phyloP scores from a whole-genome alignment of 2,888 invertebrate genomes.

The Philaethria dido region DNA sequence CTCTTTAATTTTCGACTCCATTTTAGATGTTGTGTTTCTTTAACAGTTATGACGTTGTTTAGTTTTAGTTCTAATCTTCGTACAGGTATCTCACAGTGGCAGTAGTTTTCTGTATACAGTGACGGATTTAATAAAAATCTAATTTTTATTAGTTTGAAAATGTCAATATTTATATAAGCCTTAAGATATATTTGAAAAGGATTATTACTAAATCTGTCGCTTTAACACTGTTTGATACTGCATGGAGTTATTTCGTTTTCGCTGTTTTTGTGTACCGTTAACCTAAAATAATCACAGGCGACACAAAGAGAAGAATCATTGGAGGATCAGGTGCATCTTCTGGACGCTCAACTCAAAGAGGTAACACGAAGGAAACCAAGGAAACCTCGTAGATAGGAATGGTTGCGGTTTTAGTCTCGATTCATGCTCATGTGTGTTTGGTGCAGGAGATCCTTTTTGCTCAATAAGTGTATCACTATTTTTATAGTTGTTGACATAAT shows the following conservation, averaged over 20 bases:
- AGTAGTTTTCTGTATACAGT: slow-evolving; percentile 31
- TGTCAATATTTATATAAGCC: background rate
- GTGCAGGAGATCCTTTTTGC: slow-evolving; percentile 44
- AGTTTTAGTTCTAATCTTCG: slow-evolving; percentile 40
- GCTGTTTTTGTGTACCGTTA: slow-evolving; percentile 69
- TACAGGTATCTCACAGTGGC: slow-evolving; percentile 56
- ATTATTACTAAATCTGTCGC: background rate
- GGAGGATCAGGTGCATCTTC: slow-evolving; percentile 94
- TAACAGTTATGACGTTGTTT: slow-evolving; percentile 47
- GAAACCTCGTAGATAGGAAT: slow-evolving; percentile 67
- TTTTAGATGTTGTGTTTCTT: slow-evolving; percentile 63
- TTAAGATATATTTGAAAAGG: background rate
- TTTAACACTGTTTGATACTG: slow-evolving; percentile 55
- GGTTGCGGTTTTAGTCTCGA: slow-evolving; percentile 75
- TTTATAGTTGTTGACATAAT: no score
- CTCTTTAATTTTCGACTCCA: slow-evolving; percentile 49
- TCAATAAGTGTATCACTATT: background rate
- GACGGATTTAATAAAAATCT: slow-evolving; percentile 6
- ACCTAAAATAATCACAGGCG: slow-evolving; percentile 88
- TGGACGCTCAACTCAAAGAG: slow-evolving; percentile 96
- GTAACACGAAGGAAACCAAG: slow-evolving; percentile 79
- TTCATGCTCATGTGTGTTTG: slow-evolving; percentile 69
- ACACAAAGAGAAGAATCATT: slow-evolving; percentile 97
- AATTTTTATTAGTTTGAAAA: background rate
- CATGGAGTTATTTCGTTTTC: slow-evolving; percentile 72